phyloP scores from a whole-genome alignment of 2,888 invertebrate species.

The Melinaea marsaeus region DNA sequence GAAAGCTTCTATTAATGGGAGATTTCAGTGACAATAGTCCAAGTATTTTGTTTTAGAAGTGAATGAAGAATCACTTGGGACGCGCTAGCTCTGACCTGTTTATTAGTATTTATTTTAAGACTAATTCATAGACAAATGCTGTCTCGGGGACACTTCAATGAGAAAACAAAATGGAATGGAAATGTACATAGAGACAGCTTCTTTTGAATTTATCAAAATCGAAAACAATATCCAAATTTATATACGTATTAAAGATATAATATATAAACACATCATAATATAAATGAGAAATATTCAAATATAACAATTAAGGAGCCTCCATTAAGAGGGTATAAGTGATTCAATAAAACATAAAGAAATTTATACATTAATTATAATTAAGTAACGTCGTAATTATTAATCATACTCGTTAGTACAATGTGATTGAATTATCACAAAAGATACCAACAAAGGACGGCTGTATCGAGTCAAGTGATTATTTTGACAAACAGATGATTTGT shows the following conservation, averaged over 20 bases:
- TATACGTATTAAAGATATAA: too few species aligned
- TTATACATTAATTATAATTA: conserved; percentile 37
- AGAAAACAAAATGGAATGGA: not conserved
- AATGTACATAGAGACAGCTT: too few species aligned
- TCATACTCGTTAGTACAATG: conserved; percentile 25
- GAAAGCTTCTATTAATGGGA: too few species aligned
- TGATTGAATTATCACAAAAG: conserved; percentile 51
- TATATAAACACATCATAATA: too few species aligned
- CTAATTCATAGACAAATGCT: conserved; percentile 1
- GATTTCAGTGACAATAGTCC: too few species aligned
- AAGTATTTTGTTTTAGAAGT: not conserved
- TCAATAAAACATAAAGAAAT: conserved; percentile 3
- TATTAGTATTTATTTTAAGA: conserved; percentile 3
- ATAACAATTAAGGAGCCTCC: too few species aligned
- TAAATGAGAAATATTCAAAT: too few species aligned
- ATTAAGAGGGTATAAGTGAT: not conserved
- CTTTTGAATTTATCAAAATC: too few species aligned
- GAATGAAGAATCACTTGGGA: conserved; percentile 1
- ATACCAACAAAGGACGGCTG: conserved; percentile 39
- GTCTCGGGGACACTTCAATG: not conserved
- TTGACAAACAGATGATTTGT: conserved; percentile 53
- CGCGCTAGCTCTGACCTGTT: not conserved
- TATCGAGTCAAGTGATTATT: conserved; percentile 48
- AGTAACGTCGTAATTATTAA: conserved; percentile 25
- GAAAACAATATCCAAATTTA: too few species aligned